Evolutionary conservation across 2,888 invertebrate genomes (phyloP).

Genomic region (Cryptus viduatorius): DNA sequence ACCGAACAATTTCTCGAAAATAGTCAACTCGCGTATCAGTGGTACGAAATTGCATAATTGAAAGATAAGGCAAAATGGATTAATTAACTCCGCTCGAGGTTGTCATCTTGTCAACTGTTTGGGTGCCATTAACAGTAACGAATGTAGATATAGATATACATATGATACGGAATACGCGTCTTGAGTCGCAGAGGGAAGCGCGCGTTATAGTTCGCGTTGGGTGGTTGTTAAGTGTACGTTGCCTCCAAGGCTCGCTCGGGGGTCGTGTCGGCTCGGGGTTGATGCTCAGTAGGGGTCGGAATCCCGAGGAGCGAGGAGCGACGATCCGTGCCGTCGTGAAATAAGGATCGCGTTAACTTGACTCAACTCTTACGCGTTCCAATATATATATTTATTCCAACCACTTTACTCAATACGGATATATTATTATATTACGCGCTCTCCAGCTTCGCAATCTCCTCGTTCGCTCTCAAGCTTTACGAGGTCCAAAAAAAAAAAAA

Average conservation of each 20-base stretch:
- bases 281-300: conserved; percentile 79
- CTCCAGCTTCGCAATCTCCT: conserved; percentile 28
- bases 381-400: conserved; percentile 15
- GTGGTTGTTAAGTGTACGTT: conserved; percentile 74
- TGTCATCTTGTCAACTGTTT: conserved; percentile 1
- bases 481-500: neutral
- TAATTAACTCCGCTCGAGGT: neutral
- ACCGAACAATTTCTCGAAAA: neutral
- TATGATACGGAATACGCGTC: conserved; percentile 22
- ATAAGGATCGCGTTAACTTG: conserved; percentile 45
- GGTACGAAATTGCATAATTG: neutral
- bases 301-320: conserved; percentile 72
- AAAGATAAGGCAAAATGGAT: neutral
- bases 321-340: conserved; percentile 58
- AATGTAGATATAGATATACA: neutral
- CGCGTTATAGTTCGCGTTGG: conserved; percentile 64
- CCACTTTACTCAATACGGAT: conserved; percentile 3
- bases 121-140: neutral
- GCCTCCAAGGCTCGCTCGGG: conserved; percentile 70
- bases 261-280: conserved; percentile 68
- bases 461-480: conserved; percentile 24
- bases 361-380: conserved; percentile 32
- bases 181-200: conserved; percentile 36
- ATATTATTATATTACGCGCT: conserved; percentile 8
- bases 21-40: neutral